Percentiles rank a stretch among this genome's conserved stretches.
Evolutionary conservation across 2,113 vertebrate genomes (phyloP).

Genomic region (Hippotragus niger): DNA sequence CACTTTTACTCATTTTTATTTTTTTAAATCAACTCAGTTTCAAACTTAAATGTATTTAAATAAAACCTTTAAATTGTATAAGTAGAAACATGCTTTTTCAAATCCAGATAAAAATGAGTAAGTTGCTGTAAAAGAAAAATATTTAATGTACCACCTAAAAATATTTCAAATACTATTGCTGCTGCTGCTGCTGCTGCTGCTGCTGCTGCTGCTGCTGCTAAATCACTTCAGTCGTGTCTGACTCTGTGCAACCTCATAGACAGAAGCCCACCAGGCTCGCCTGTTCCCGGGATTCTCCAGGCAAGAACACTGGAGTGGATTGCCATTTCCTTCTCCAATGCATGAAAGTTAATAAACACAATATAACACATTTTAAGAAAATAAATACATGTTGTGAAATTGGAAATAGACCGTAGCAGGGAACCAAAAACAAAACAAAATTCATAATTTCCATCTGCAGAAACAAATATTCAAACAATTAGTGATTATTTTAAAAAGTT

Average conservation of each 20-base stretch:
- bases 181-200: too few relatives aligned
- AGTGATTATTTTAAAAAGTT: neutral
- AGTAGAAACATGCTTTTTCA: neutral
- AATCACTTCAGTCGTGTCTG: too few relatives aligned
- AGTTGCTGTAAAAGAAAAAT: neutral
- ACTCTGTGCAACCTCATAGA: too few relatives aligned
- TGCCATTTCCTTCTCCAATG: too few relatives aligned
- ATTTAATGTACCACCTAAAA: neutral
- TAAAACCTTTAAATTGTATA: neutral
- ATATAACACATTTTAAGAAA: neutral
- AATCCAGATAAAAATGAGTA: neutral
- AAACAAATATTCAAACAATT: neutral
- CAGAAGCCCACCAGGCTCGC: too few relatives aligned
- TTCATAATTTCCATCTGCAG: neutral
- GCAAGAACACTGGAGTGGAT: too few relatives aligned
- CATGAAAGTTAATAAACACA: neutral
- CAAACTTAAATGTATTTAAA: neutral
- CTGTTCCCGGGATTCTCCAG: too few relatives aligned
- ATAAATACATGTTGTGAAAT: neutral
- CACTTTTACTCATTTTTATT: neutral
- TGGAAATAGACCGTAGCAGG: neutral
- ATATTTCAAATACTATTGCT: neutral
- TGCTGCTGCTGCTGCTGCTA: too few relatives aligned
- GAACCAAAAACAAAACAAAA: neutral
- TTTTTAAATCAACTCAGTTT: constrained; percentile 2